A percentile compares a stretch with the other conserved stretches of the same genome.
phyloP scores from a whole-genome alignment of 2,797 vertebrate genomes.

The Pelodytes ibericus region DNA sequence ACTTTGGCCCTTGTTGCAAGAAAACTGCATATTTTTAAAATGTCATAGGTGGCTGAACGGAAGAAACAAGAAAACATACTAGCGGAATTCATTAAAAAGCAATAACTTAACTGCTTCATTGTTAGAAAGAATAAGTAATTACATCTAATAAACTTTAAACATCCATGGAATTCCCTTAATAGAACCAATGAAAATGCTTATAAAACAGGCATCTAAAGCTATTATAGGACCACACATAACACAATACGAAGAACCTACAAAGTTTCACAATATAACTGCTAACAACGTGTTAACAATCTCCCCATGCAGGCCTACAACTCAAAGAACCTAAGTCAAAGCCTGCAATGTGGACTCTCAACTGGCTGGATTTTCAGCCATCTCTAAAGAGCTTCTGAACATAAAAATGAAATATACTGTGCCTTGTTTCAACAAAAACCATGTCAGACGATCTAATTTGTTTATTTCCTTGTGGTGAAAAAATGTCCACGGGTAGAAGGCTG shows the following conservation, averaged over 20 bases:
- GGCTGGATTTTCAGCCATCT: constrained; percentile 6
- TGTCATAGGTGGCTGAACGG: neutral
- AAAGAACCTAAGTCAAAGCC: neutral
- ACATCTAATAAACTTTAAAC: constrained; percentile 12
- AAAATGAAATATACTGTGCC: constrained; percentile 8
- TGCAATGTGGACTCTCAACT: neutral
- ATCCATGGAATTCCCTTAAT: constrained; percentile 2
- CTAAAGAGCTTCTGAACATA: constrained; percentile 4
- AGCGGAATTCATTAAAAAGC: constrained; percentile 9
- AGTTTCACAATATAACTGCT: neutral
- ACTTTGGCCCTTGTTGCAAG: neutral
- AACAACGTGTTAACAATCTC: constrained; percentile 3
- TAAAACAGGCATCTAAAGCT: neutral
- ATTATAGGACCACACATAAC: neutral
- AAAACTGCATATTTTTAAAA: neutral
- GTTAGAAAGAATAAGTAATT: neutral
- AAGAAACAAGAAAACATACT: neutral
- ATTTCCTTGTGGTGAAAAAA: constrained; percentile 15
- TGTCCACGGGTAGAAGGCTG: neutral
- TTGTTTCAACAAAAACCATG: neutral
- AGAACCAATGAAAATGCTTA: neutral
- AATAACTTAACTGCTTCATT: neutral
- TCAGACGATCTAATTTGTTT: constrained; percentile 21
- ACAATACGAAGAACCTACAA: neutral
- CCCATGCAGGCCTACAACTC: neutral